Base-by-base conservation (phyloP, 2,888 invertebrate species). In the Leptopilina myrica region DNA sequence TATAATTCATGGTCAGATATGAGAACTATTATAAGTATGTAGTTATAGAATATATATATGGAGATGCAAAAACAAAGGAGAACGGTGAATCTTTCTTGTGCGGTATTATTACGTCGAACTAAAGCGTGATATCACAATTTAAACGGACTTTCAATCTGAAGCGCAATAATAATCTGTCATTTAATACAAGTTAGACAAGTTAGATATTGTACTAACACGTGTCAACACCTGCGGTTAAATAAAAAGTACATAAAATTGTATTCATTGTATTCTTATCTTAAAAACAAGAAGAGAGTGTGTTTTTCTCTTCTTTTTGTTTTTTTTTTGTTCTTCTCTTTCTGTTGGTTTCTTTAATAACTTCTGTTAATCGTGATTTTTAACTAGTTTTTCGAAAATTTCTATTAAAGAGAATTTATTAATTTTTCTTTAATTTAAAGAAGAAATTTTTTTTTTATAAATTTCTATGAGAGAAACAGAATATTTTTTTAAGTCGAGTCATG, bases 151-250 rank as follows among this genome's bases (percentile, higher is more conserved):
- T 79, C 49, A 33, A 81, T 82, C 76, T 80, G 76, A 82, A 78
- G 79, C 82, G 81, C 81, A 81, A 79, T 81, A 81, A 79, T 81
- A 81, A 76, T 78, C 64, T 73, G 76, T 78, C 77, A 80, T 82
- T 81, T 79, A 43, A 82, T 76, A 76, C 79, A 81, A 78, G 64
- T 65, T 56, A 79, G 69, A 78, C 5, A 43, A 43, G 0, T 43
- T 43, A 43, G 43, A 43, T 43, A 43, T 80, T 79, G 81, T 80
- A 79, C 77, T 78, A 83, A 83, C 87, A 85, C 85, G 86, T 85
- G 85, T 78, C 85, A 82, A 82, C 87, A 84, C 82, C 82, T 83
- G 84, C 82, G 33, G 33, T 84, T 83, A 83, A 85, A 86, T 85
- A 85, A 80, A 83, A 85, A 84, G 81, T 82, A 84, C 81, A 81